Evolutionary conservation across 2,113 vertebrate species (phyloP).

Genomic region (Clarias batrachus): DNA sequence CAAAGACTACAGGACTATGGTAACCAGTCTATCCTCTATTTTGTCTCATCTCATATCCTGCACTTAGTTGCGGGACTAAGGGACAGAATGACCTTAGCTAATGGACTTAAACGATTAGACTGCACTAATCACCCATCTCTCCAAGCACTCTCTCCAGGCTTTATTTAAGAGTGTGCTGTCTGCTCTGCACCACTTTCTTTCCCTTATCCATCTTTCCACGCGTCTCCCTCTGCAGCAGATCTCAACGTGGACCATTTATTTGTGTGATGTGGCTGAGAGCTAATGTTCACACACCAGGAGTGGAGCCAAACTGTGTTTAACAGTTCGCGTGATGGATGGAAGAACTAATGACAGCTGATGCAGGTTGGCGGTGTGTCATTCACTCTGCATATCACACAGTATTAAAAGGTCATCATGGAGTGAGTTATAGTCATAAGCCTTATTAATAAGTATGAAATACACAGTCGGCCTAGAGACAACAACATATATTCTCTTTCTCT

Average conservation of each 20-base stretch:
- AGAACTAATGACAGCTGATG: constrained; percentile 18
- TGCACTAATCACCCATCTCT: constrained; percentile 61
- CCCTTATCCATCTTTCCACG: constrained; percentile 4
- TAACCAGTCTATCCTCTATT: not conserved
- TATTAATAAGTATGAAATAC: not conserved
- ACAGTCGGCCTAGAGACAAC: not conserved
- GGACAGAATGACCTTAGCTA: constrained; percentile 73
- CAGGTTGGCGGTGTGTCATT: constrained; percentile 13
- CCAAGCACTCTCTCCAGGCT: constrained; percentile 50
- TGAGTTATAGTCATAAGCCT: constrained; percentile 12
- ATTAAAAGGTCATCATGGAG: constrained; percentile 32
- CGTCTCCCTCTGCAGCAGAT: constrained; percentile 11
- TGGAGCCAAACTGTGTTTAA: constrained; percentile 15
- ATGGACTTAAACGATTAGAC: constrained; percentile 73
- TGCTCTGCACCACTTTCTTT: constrained; percentile 47
- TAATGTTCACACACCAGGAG: constrained; percentile 8
- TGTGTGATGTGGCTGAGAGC: constrained; percentile 14
- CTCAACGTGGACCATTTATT: constrained; percentile 16
- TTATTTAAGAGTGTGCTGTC: constrained; percentile 53
- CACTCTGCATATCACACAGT: constrained; percentile 6
- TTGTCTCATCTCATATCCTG: not conserved
- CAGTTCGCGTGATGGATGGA: not conserved
- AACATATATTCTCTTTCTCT: not conserved
- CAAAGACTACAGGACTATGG: not conserved
- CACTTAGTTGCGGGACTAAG: constrained; percentile 1